These are phyloP conservation scores for Eilema sororculum DNA, from an alignment of 2,888 invertebrate genomes.

Conservation along the genomic window DNA sequence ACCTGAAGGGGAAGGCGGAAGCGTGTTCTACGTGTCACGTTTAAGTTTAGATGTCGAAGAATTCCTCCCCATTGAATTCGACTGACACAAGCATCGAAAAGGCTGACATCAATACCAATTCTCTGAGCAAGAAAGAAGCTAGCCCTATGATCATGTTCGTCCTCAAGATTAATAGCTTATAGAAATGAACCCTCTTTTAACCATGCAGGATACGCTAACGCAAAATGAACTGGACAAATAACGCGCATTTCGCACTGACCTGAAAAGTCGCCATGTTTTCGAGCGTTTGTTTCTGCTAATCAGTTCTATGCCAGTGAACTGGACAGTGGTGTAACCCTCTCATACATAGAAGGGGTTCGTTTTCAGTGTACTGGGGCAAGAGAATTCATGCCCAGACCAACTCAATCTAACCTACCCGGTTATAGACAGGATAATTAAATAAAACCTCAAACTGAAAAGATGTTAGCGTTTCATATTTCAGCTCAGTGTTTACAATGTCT, in stretches of 20 bases:
- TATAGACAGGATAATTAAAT: neutral
- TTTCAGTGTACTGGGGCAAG: neutral
- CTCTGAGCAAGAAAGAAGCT: neutral
- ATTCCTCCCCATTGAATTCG: neutral
- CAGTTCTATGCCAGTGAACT: constrained; percentile 1
- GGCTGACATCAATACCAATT: neutral
- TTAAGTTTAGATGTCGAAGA: neutral
- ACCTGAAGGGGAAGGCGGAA: neutral
- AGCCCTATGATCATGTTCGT: neutral
- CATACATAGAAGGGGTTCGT: neutral
- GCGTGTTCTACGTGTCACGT: neutral
- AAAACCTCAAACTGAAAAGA: neutral
- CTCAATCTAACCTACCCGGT: too few species aligned
- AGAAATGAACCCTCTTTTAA: neutral
- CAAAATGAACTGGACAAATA: neutral
- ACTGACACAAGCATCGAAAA: neutral
- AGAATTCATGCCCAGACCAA: too few species aligned
- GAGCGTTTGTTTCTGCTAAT: neutral
- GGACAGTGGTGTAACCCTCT: neutral
- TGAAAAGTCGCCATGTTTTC: neutral
- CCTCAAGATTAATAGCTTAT: neutral
- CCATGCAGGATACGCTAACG: neutral
- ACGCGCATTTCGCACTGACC: neutral
- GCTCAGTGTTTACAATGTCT: constrained; percentile 33
- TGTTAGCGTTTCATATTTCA: constrained; percentile 37